phyloP scores from a whole-genome alignment of 92 coral and sea anemone genomes.

The Hydrozoanthus gracilis region DNA sequence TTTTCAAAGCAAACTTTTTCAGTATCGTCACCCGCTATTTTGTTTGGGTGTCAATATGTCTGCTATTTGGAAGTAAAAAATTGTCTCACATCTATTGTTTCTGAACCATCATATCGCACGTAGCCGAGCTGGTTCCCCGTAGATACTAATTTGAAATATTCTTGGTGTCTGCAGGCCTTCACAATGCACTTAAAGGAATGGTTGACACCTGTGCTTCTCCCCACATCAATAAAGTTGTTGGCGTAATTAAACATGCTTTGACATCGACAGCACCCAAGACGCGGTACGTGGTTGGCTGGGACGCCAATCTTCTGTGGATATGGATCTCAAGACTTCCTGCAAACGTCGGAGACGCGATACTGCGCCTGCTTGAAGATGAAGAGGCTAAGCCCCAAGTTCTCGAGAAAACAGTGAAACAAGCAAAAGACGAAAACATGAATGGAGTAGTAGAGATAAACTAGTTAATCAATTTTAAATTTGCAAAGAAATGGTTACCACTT shows the following conservation, averaged over 20 bases:
- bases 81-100: not conserved
- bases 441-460: not conserved
- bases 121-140: not conserved
- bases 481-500: no score
- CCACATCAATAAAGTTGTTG: conserved; percentile 73
- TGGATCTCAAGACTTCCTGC: conserved; percentile 94
- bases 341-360: conserved; percentile 70
- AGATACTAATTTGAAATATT: not conserved
- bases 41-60: no score
- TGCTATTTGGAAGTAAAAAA: no score
- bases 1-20: no score
- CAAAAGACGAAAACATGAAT: conserved; percentile 6
- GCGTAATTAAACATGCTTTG: conserved; percentile 82
- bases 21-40: no score
- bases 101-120: not conserved
- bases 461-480: no score
- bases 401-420: not conserved
- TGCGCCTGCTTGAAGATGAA: conserved; percentile 63
- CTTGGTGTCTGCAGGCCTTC: conserved; percentile 61
- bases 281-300: conserved; percentile 95
- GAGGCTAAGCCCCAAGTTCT: conserved; percentile 55
- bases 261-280: conserved; percentile 79
- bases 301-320: conserved; percentile 83
- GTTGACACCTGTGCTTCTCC: conserved; percentile 90
- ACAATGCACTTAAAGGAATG: conserved; percentile 79